phyloP scores from a whole-genome alignment of 2,888 invertebrate species.

The Nomada fabriciana region DNA sequence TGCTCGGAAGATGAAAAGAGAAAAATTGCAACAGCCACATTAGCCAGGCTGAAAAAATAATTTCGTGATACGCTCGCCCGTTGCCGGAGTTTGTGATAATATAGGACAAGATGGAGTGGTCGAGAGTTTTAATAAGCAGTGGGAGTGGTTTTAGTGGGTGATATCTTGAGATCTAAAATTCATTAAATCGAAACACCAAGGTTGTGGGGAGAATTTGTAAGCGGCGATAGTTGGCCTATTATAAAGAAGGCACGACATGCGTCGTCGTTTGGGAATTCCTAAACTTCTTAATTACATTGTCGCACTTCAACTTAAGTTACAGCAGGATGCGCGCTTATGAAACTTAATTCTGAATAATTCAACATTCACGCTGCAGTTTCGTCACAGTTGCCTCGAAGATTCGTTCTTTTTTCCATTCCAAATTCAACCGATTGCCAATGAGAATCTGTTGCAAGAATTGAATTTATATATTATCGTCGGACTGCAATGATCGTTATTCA shows the following conservation, averaged over 20 bases:
- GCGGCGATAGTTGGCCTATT: conserved; percentile 39
- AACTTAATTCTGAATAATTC: conserved; percentile 47
- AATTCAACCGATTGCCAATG: not conserved
- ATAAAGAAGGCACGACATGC: conserved; percentile 61
- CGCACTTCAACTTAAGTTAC: conserved; percentile 39
- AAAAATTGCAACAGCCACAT: not conserved
- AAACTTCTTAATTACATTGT: conserved; percentile 67
- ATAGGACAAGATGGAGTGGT: conserved; percentile 50
- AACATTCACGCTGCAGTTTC: conserved; percentile 8
- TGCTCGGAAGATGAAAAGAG: not conserved
- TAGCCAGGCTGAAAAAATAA: conserved; percentile 33
- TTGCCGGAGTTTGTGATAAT: conserved; percentile 54
- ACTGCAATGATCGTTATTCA: not conserved
- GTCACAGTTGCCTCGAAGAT: not conserved
- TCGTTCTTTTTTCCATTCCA: conserved; percentile 2
- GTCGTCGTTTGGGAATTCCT: conserved; percentile 61
- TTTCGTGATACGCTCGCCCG: conserved; percentile 28
- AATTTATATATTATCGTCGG: not conserved
- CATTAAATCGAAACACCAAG: conserved; percentile 75
- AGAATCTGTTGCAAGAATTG: not conserved
- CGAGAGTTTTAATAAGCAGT: conserved; percentile 76
- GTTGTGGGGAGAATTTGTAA: conserved; percentile 61
- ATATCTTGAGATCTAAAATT: conserved; percentile 81
- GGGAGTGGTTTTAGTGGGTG: conserved; percentile 72
- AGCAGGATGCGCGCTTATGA: conserved; percentile 25